phyloP scores from a whole-genome alignment of 2,888 invertebrate species.

The Sipha maydis region DNA sequence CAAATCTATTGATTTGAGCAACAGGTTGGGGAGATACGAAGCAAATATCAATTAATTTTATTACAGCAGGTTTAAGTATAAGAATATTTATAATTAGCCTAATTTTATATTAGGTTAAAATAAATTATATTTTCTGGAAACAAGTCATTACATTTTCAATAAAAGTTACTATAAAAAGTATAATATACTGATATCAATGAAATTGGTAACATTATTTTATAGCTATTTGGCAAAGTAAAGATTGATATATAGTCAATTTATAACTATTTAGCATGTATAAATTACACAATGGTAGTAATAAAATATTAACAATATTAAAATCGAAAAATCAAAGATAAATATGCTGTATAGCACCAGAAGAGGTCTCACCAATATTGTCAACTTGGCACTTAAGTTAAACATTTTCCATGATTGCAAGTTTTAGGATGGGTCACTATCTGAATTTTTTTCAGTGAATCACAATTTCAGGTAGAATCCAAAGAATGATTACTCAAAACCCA shows the following conservation, averaged over 20 bases:
- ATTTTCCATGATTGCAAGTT: no score
- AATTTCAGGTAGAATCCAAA: no score
- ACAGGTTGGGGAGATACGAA: neutral
- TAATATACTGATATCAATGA: neutral
- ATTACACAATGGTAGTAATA: neutral
- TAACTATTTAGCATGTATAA: neutral
- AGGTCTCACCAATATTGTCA: no score
- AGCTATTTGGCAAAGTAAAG: neutral
- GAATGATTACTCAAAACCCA: no score
- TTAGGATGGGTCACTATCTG: no score
- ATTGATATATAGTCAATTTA: neutral
- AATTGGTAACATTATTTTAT: neutral
- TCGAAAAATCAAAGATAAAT: neutral
- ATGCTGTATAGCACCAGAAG: no score
- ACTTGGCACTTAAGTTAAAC: no score
- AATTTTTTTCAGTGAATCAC: no score
- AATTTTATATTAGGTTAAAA: neutral
- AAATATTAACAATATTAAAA: neutral
- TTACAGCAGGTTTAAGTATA: neutral
- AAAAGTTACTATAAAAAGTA: neutral
- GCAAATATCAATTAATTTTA: neutral
- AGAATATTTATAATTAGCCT: neutral
- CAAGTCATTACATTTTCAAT: neutral
- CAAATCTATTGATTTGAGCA: slow-evolving; percentile 46
- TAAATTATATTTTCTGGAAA: neutral